Evolutionary conservation across 2,888 invertebrate genomes (phyloP).

Genomic region (Seira ritae): DNA sequence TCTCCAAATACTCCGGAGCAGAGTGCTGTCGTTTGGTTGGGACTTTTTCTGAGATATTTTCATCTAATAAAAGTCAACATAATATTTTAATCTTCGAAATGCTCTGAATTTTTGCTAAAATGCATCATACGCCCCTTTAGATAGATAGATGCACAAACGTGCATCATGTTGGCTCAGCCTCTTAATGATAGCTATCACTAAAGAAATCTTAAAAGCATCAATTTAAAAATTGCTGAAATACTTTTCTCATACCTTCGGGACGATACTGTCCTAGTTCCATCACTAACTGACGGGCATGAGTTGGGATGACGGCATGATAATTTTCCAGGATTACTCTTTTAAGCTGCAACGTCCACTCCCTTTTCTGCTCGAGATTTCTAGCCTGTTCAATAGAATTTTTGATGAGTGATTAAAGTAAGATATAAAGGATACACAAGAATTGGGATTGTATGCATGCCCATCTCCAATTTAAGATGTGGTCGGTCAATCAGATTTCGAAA

Average conservation of each 20-base stretch:
- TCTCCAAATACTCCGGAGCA: conserved; percentile 93
- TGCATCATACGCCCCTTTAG: too few relatives aligned
- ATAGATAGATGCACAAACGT: too few relatives aligned
- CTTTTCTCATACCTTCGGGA: conserved; percentile 81
- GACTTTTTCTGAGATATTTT: conserved; percentile 80
- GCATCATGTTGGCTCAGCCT: too few relatives aligned
- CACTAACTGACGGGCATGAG: conserved; percentile 93
- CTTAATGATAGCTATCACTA: too few relatives aligned
- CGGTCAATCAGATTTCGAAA: neutral
- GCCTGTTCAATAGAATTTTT: conserved; percentile 79
- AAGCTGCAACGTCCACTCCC: conserved; percentile 87
- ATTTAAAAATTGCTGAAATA: too few relatives aligned
- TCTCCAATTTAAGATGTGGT: neutral
- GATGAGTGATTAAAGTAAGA: neutral
- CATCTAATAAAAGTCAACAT: conserved; percentile 75
- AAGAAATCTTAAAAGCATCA: too few relatives aligned
- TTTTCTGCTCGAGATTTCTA: conserved; percentile 88
- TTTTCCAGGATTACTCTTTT: conserved; percentile 95
- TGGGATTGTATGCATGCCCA: too few relatives aligned
- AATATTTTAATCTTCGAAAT: too few relatives aligned
- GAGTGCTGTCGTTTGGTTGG: conserved; percentile 85
- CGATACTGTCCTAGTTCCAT: conserved; percentile 90
- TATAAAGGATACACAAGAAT: too few relatives aligned
- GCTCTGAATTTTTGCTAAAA: too few relatives aligned
- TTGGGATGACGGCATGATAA: conserved; percentile 95